A percentile compares a stretch with the other conserved stretches of the same genome.
Evolutionary conservation across 1,140 invertebrate species (phyloP).

Genomic region (Apis florea): DNA sequence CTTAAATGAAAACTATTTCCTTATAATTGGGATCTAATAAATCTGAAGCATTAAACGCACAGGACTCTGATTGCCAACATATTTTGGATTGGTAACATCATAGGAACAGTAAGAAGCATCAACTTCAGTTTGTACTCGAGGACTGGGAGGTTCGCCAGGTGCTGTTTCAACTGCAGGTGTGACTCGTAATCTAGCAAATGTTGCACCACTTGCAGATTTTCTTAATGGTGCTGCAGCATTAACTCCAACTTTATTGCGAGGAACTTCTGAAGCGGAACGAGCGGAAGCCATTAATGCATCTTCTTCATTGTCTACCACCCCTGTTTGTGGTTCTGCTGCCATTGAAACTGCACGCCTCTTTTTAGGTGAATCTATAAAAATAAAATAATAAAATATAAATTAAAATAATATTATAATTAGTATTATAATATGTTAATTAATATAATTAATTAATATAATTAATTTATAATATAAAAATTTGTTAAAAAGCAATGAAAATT

Average conservation of each 20-base stretch:
- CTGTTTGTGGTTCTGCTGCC: conserved; percentile 78
- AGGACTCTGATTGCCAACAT: conserved; percentile 77
- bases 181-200: conserved; percentile 75
- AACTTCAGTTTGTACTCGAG: conserved; percentile 82
- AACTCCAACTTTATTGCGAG: conserved; percentile 69
- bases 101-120: conserved; percentile 83
- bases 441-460: no score
- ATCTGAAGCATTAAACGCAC: conserved; percentile 58
- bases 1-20: no score
- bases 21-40: no score
- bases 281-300: conserved; percentile 81
- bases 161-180: conserved; percentile 72
- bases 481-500: neutral
- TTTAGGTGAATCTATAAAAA: conserved; percentile 77
- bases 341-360: conserved; percentile 81
- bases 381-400: neutral
- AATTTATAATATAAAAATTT: neutral
- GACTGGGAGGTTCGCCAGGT: conserved; percentile 80
- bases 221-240: conserved; percentile 74
- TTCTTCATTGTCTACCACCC: conserved; percentile 79
- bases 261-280: conserved; percentile 77
- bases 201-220: conserved; percentile 77
- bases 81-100: conserved; percentile 77
- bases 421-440: no score
- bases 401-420: neutral